Conservation (phyloP, 2,888 invertebrate genomes). For the Cephus rjabovi region DNA sequence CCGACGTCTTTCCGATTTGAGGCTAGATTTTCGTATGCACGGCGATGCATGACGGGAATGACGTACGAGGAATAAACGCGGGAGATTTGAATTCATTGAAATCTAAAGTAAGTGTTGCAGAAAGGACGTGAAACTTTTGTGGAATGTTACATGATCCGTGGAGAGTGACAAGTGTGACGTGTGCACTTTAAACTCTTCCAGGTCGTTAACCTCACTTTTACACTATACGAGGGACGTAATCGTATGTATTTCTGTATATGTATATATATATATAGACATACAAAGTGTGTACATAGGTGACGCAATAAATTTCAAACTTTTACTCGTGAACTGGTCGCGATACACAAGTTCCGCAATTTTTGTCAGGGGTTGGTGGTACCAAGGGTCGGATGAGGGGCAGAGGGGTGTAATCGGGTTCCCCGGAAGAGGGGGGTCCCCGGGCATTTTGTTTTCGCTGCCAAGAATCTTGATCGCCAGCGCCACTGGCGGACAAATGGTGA, state of each 20-base stretch:
- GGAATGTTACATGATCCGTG: conserved; percentile 48
- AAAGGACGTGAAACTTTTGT: background rate
- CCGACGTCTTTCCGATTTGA: background rate
- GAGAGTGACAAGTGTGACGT: conserved; percentile 41
- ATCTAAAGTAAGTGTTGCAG: background rate
- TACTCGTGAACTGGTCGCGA: background rate
- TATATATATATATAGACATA: background rate
- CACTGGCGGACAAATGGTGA: background rate
- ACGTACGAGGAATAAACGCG: background rate
- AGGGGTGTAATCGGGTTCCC: background rate
- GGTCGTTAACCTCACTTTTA: conserved; percentile 55
- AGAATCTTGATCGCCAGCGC: background rate
- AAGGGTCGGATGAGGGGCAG: too few relatives aligned
- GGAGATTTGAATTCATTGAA: background rate
- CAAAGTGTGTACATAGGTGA: background rate
- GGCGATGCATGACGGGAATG: background rate
- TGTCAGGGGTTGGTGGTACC: background rate
- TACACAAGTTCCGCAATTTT: background rate
- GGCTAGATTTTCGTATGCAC: background rate
- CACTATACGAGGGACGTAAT: conserved; percentile 45
- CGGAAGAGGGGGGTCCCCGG: background rate
- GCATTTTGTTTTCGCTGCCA: background rate
- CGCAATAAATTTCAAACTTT: background rate
- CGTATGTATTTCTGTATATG: background rate
- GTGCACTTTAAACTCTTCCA: conserved; percentile 53